Percentiles rank a stretch among this genome's conserved stretches.
Conservation (phyloP, 1,140 invertebrate species). For the Helicoverpa armigera region DNA sequence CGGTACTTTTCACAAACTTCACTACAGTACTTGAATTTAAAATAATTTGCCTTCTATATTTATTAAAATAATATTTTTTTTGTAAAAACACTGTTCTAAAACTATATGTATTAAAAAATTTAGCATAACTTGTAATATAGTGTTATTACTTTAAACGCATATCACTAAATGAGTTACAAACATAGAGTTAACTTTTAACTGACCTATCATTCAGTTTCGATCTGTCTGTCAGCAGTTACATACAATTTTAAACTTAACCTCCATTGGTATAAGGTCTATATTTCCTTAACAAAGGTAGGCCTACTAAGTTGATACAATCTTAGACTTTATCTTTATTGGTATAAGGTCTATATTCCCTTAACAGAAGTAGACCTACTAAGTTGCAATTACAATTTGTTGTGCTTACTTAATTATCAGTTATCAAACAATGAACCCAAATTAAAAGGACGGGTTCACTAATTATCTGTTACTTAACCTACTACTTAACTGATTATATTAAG, state of each 20-base stretch:
- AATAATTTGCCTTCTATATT: too few species aligned
- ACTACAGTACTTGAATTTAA: too few species aligned
- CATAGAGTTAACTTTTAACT: not conserved
- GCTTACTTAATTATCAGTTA: not conserved
- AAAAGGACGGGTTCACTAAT: too few species aligned
- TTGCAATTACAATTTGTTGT: not conserved
- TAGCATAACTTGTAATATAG: not conserved
- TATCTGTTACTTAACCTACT: too few species aligned
- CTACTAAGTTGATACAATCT: too few species aligned
- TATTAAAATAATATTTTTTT: too few species aligned
- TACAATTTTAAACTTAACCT: not conserved
- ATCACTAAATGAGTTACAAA: constrained; percentile 11
- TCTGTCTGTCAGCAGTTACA: not conserved
- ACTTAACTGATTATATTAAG: too few species aligned
- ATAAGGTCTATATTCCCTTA: too few species aligned
- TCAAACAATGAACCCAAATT: not conserved
- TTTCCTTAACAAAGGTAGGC: too few species aligned
- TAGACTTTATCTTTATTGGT: not conserved
- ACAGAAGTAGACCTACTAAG: not conserved
- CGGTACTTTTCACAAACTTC: not conserved
- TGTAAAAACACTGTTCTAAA: too few species aligned
- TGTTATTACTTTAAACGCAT: not conserved
- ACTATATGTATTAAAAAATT: too few species aligned
- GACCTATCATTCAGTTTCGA: not conserved
- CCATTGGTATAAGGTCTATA: too few species aligned